Conservation (phyloP, 2,888 invertebrate genomes). For the Microchrysa polita region DNA sequence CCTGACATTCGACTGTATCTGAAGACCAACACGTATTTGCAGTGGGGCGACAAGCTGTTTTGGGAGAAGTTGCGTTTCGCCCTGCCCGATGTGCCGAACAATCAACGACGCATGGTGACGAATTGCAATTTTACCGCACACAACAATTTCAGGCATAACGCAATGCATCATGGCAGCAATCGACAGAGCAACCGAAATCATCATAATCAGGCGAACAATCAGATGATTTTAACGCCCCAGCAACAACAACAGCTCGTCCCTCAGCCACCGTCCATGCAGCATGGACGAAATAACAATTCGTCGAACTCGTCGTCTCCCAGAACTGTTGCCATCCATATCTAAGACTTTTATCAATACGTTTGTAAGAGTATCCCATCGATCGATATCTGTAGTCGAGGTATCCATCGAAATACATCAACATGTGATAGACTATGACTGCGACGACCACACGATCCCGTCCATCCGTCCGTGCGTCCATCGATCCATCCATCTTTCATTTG, state of each 20-base stretch:
- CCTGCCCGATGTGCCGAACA: conserved; percentile 77
- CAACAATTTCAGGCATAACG: conserved; percentile 46
- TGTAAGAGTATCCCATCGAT: background rate
- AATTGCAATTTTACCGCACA: conserved; percentile 62
- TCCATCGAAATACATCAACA: background rate
- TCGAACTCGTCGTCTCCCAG: conserved; percentile 50
- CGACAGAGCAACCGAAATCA: conserved; percentile 54
- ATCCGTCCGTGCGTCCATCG: too few relatives aligned
- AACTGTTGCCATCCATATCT: conserved; percentile 56
- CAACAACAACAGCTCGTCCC: conserved; percentile 4
- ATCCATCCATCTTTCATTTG: background rate
- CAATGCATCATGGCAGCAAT: conserved; percentile 55
- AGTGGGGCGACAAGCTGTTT: conserved; percentile 93
- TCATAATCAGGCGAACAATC: conserved; percentile 55
- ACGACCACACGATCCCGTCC: too few relatives aligned
- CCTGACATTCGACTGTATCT: conserved; percentile 89
- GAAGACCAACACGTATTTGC: conserved; percentile 89
- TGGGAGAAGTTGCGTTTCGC: conserved; percentile 96
- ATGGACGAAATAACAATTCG: conserved; percentile 45
- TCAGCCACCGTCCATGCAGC: conserved; percentile 52
- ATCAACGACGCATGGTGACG: conserved; percentile 63
- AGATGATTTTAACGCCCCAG: conserved; percentile 57
- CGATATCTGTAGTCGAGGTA: background rate
- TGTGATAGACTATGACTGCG: too few relatives aligned
- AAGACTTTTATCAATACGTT: conserved; percentile 45